phyloP scores from a whole-genome alignment of 64 coral and sea anemone genomes.

The Hydrozoanthus tunicans region DNA sequence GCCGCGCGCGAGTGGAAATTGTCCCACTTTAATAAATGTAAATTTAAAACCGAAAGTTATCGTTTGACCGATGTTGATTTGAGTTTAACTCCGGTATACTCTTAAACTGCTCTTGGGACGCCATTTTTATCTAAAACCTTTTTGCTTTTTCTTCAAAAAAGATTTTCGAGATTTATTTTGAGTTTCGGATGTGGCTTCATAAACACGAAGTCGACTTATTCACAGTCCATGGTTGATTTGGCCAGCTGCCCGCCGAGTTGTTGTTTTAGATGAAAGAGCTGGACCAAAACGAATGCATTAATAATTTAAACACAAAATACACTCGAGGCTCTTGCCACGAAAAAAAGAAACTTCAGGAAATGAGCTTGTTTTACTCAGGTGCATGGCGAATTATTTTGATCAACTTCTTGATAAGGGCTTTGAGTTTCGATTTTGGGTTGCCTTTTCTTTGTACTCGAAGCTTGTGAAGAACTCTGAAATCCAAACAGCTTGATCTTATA shows the following conservation, averaged over 20 bases:
- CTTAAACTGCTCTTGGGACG: not conserved
- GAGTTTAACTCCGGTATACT: not conserved
- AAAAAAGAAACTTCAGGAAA: slow-evolving; percentile 19
- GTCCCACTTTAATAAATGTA: slow-evolving; percentile 36
- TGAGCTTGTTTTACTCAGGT: not conserved
- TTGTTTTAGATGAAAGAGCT: slow-evolving; percentile 36
- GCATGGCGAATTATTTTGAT: not conserved
- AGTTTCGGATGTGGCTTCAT: not conserved
- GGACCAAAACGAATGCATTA: slow-evolving; percentile 46
- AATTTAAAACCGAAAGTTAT: slow-evolving; percentile 6
- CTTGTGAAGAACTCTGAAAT: not conserved
- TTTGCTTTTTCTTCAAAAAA: not conserved
- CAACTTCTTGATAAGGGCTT: not conserved
- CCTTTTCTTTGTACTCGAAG: not conserved
- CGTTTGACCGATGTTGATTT: not conserved
- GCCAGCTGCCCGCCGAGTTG: slow-evolving; percentile 43
- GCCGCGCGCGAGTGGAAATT: not conserved
- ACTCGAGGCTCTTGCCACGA: slow-evolving; percentile 12
- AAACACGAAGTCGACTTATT: slow-evolving; percentile 7
- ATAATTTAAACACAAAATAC: slow-evolving; percentile 44
- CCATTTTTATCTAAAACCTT: not conserved
- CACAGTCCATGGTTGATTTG: slow-evolving; percentile 37
- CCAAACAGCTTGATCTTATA: not conserved
- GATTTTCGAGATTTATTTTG: not conserved
- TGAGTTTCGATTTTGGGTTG: not conserved